phyloP scores from a whole-genome alignment of 2,888 invertebrate genomes.

The Lasioglossum morio region DNA sequence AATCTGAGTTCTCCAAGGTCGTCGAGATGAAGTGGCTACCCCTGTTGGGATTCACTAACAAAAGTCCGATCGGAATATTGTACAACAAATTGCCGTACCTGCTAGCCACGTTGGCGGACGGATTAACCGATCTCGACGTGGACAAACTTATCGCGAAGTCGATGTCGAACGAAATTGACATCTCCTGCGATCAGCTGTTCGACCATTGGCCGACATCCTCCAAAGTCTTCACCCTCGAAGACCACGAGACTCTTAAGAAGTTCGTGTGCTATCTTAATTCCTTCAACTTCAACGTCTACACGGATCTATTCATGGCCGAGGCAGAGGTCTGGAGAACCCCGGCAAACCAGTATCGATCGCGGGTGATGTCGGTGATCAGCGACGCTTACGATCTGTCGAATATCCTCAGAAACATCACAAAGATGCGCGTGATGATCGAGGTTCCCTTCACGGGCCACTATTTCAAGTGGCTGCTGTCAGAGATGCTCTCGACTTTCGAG shows the following conservation, averaged over 20 bases:
- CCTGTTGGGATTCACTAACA: constrained; percentile 75
- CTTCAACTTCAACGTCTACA: constrained; percentile 76
- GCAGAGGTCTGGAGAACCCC: constrained; percentile 69
- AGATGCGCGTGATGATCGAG: constrained; percentile 79
- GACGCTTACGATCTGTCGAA: constrained; percentile 71
- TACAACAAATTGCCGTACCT: constrained; percentile 75
- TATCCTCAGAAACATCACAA: constrained; percentile 26
- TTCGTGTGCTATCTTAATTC: constrained; percentile 75
- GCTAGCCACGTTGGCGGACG: constrained; percentile 75
- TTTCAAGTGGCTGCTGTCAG: constrained; percentile 82
- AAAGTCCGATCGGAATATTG: constrained; percentile 71
- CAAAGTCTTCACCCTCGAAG: constrained; percentile 70
- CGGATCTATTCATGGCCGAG: constrained; percentile 71
- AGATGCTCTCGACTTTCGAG: constrained; percentile 78
- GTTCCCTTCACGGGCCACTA: constrained; percentile 84
- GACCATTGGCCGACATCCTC: constrained; percentile 68
- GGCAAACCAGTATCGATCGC: constrained; percentile 70
- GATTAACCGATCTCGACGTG: constrained; percentile 72
- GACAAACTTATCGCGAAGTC: constrained; percentile 60
- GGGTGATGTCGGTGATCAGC: constrained; percentile 57
- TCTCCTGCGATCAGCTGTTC: constrained; percentile 74
- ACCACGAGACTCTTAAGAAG: constrained; percentile 74
- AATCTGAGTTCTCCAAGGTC: constrained; percentile 2
- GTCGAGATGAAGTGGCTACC: constrained; percentile 70
- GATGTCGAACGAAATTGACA: constrained; percentile 22